Evolutionary conservation across 2,888 invertebrate species (phyloP).

Genomic region (Agrotis puta): DNA sequence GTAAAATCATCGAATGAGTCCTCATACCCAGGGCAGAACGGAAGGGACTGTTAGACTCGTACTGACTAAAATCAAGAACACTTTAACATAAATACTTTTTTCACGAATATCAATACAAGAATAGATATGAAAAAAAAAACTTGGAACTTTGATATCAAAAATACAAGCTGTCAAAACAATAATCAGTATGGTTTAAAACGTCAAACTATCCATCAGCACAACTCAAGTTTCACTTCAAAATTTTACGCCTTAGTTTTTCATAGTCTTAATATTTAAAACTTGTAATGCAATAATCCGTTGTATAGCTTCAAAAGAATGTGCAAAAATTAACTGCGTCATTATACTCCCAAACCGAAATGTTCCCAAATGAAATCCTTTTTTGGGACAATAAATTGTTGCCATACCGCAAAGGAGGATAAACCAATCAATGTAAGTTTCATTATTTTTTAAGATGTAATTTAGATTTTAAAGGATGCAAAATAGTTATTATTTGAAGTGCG

Average conservation of each 20-base stretch:
- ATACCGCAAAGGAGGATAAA: conserved; percentile 47
- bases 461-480: not conserved
- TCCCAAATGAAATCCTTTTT: conserved; percentile 33
- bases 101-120: not conserved
- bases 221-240: not conserved
- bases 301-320: conserved; percentile 49
- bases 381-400: conserved; percentile 52
- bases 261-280: not conserved
- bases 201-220: conserved; percentile 24
- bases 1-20: no score
- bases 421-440: conserved; percentile 45
- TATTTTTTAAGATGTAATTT: not conserved
- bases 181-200: conserved; percentile 68
- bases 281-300: not conserved
- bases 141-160: conserved; percentile 37
- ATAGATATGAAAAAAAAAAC: not conserved
- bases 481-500: not conserved
- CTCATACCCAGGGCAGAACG: no score
- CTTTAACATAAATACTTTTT: conserved; percentile 32
- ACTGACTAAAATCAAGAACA: no score
- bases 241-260: not conserved
- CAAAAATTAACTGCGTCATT: conserved; percentile 31
- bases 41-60: no score
- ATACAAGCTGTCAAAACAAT: conserved; percentile 30
- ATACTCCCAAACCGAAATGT: conserved; percentile 47